phyloP scores from a whole-genome alignment of 2,888 invertebrate genomes.

The Strigamia transsilvanica region DNA sequence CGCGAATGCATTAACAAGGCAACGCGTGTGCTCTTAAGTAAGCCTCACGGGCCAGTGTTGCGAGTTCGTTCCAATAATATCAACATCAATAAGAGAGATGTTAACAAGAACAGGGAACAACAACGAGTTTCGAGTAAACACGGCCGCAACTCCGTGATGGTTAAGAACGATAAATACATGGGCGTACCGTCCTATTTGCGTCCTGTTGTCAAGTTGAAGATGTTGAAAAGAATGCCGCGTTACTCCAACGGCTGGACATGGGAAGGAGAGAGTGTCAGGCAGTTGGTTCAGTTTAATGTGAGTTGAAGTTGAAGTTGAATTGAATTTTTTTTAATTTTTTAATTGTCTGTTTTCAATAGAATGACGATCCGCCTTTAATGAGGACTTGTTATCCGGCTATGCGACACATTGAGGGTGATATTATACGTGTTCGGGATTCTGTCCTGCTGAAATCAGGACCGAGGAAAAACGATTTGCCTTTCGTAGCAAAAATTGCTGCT shows the following conservation, averaged over 20 bases:
- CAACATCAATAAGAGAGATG: background rate
- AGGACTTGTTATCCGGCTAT: conserved; percentile 90
- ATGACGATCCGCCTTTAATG: conserved; percentile 76
- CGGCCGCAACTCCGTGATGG: background rate
- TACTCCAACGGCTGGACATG: conserved; percentile 95
- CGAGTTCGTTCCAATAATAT: conserved; percentile 21
- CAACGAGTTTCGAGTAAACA: background rate
- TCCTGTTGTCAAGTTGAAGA: conserved; percentile 21
- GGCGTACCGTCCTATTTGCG: conserved; percentile 23
- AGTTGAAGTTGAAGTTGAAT: conserved; percentile 64
- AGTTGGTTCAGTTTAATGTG: conserved; percentile 87
- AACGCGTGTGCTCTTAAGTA: background rate
- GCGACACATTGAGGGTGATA: conserved; percentile 84
- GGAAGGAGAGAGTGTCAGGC: conserved; percentile 83
- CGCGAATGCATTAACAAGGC: conserved; percentile 9
- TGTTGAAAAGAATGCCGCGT: conserved; percentile 55
- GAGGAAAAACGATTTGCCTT: conserved; percentile 85
- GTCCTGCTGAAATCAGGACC: conserved; percentile 87
- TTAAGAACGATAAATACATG: conserved; percentile 11
- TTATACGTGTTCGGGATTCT: conserved; percentile 86
- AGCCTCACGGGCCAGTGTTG: background rate
- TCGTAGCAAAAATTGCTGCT: conserved; percentile 91
- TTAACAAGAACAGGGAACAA: background rate
- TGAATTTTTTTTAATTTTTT: background rate
- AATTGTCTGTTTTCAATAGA: conserved; percentile 66